These are phyloP conservation scores for Pyrgus malvae DNA, from an alignment of 2,888 invertebrate genomes.

Conservation along the genomic window DNA sequence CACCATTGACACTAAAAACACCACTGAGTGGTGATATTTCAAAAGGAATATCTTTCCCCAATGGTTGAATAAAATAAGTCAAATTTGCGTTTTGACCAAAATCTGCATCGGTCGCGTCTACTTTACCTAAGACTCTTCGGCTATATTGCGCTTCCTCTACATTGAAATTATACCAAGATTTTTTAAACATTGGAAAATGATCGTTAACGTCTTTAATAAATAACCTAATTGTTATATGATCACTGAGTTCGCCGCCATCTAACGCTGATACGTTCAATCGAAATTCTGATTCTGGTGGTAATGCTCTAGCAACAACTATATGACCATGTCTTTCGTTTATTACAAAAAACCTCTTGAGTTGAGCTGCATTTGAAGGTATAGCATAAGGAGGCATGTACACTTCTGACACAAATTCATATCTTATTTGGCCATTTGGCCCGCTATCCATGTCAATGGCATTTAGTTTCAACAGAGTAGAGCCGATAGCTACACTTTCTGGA, in stretches of 20 bases:
- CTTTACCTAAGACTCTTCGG: conserved; percentile 86
- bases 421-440: conserved; percentile 86
- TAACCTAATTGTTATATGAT: conserved; percentile 86
- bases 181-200: conserved; percentile 91
- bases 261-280: conserved; percentile 88
- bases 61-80: conserved; percentile 84
- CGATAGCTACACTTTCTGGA: conserved; percentile 87
- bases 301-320: conserved; percentile 85
- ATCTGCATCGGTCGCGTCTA: conserved; percentile 90
- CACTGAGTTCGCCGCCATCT: conserved; percentile 88
- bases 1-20: conserved; percentile 86
- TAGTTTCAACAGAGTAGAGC: conserved; percentile 85
- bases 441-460: conserved; percentile 88
- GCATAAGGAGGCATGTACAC: conserved; percentile 82
- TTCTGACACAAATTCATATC: conserved; percentile 87
- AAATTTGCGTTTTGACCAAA: conserved; percentile 90
- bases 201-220: conserved; percentile 91
- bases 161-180: conserved; percentile 91
- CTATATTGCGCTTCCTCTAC: conserved; percentile 90
- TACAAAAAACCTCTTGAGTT: conserved; percentile 85
- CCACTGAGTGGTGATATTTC: conserved; percentile 86
- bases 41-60: conserved; percentile 83
- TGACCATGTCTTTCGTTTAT: conserved; percentile 90
- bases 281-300: conserved; percentile 89
- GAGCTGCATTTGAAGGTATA: conserved; percentile 63